phyloP scores from a whole-genome alignment of 1,140 invertebrate genomes.

The Nasonia vitripennis region DNA sequence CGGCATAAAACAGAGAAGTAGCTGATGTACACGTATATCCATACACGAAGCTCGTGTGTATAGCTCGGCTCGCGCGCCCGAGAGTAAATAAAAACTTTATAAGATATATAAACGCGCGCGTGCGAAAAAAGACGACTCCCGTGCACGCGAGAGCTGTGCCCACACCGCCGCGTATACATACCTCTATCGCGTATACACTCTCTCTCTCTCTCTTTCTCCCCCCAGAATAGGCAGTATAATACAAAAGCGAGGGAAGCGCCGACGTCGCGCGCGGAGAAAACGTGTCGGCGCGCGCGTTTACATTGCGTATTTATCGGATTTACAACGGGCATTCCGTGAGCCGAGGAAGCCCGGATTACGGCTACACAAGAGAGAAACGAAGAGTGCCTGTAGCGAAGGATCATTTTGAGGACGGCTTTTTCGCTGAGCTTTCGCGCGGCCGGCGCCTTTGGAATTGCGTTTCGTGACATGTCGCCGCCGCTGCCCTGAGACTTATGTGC shows the following conservation, averaged over 20 bases:
- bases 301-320: conserved; percentile 43
- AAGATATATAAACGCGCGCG: not conserved
- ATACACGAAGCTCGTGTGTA: not conserved
- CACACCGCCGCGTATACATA: not conserved
- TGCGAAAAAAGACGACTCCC: not conserved
- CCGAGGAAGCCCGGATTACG: not conserved
- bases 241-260: not conserved
- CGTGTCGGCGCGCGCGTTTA: conserved; percentile 1
- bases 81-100: conserved; percentile 5
- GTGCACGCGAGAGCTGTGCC: no score
- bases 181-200: not conserved
- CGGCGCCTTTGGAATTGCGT: conserved; percentile 25
- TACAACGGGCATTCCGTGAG: not conserved
- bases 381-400: not conserved
- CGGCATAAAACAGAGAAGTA: not conserved
- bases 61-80: not conserved
- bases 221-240: not conserved
- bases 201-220: not conserved
- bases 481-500: not conserved
- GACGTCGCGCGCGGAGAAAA: not conserved
- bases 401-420: conserved; percentile 10
- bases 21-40: no score
- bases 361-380: not conserved
- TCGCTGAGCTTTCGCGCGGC: conserved; percentile 30
- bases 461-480: not conserved